These are phyloP conservation scores for Cancer borealis DNA, from an alignment of 2,888 invertebrate genomes.

Conservation along the genomic window DNA sequence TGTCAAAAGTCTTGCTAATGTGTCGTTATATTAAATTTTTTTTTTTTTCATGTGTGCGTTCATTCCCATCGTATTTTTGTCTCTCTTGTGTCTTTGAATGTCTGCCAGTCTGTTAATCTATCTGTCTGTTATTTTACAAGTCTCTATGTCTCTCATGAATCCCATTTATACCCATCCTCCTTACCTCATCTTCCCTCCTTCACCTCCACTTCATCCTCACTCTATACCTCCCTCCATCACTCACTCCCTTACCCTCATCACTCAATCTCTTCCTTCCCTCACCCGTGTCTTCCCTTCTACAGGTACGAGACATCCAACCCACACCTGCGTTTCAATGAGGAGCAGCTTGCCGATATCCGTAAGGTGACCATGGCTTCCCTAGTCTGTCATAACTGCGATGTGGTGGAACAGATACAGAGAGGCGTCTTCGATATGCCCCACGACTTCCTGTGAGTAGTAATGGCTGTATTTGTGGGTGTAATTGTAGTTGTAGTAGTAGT, in stretches of 20 bases:
- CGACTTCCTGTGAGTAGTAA: constrained; percentile 86
- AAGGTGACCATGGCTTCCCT: constrained; percentile 85
- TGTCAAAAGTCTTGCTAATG: background rate
- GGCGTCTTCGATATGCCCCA: constrained; percentile 94
- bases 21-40: background rate
- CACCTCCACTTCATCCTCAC: background rate
- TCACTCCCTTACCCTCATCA: background rate
- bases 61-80: background rate
- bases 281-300: background rate
- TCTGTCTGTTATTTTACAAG: no score
- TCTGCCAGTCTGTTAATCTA: background rate
- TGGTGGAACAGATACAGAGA: constrained; percentile 91
- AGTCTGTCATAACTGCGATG: constrained; percentile 93
- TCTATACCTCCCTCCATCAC: background rate
- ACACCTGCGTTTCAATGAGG: constrained; percentile 89
- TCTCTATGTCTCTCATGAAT: background rate
- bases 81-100: background rate
- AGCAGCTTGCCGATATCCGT: constrained; percentile 92
- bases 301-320: constrained; percentile 91
- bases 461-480: background rate
- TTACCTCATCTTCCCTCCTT: background rate
- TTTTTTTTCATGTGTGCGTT: background rate
- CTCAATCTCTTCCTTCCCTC: background rate
- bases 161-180: background rate
- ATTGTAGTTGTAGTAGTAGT: background rate